A percentile compares a stretch with the other conserved stretches of the same genome.
phyloP scores from a whole-genome alignment of 2,797 vertebrate species.

The Geotrypetes seraphini region DNA sequence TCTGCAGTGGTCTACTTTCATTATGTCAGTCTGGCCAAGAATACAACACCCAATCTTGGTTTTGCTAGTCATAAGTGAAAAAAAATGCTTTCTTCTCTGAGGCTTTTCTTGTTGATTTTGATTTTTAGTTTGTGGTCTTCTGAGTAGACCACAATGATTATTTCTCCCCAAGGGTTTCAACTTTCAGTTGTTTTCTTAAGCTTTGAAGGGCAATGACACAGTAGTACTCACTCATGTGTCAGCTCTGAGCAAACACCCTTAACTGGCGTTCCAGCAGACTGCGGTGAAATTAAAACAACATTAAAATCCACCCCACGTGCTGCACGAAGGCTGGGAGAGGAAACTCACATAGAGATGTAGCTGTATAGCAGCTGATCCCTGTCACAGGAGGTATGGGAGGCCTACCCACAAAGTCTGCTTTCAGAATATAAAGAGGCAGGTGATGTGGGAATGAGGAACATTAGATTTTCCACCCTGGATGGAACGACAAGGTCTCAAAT shows the following conservation, averaged over 20 bases:
- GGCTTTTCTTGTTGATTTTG: neutral
- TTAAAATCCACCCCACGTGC: accelerated
- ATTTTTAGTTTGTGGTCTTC: neutral
- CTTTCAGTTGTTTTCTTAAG: neutral
- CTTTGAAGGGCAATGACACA: neutral
- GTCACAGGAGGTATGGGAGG: too few relatives aligned
- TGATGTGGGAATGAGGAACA: too few relatives aligned
- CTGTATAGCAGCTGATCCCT: too few relatives aligned
- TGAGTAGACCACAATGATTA: neutral
- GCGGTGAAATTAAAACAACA: neutral
- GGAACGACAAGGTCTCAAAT: too few relatives aligned
- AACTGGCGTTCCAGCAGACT: neutral
- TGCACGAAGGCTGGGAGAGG: neutral
- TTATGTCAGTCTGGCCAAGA: neutral
- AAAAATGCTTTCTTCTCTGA: too few relatives aligned
- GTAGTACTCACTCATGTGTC: too few relatives aligned
- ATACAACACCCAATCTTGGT: too few relatives aligned
- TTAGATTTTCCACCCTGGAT: too few relatives aligned
- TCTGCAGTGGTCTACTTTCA: too few relatives aligned
- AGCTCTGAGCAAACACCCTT: neutral
- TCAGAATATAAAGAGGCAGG: too few relatives aligned
- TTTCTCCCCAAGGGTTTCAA: neutral
- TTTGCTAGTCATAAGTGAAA: too few relatives aligned
- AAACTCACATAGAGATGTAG: accelerated
- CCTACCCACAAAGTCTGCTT: too few relatives aligned